These are phyloP conservation scores for Pantala flavescens DNA, from an alignment of 1,140 invertebrate species.

Conservation along the genomic window DNA sequence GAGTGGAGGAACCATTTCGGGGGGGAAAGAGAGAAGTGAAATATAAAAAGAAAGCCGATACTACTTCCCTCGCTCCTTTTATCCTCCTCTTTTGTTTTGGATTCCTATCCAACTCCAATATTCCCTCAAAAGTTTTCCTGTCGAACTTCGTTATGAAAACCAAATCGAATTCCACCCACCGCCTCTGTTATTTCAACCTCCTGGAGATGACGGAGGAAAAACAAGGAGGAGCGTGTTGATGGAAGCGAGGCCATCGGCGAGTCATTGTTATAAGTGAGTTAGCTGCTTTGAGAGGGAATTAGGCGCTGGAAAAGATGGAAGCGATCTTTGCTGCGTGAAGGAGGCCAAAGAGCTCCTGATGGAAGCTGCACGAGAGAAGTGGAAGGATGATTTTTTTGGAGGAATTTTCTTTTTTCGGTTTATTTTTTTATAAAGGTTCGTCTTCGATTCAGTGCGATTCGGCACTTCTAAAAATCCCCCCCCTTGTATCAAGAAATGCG, in stretches of 20 bases:
- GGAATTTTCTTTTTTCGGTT: no score
- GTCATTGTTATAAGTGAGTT: conserved; percentile 7
- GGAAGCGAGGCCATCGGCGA: not conserved
- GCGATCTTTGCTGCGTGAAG: conserved; percentile 3
- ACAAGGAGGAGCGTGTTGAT: not conserved
- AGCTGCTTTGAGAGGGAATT: not conserved
- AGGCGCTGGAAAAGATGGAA: not conserved
- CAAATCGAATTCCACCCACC: not conserved
- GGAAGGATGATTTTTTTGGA: no score
- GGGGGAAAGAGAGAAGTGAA: conserved; percentile 10
- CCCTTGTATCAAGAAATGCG: no score
- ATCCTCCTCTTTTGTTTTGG: not conserved
- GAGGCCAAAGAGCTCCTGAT: not conserved
- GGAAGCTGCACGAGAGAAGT: not conserved
- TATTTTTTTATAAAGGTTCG: no score
- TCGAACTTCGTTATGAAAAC: conserved; percentile 9
- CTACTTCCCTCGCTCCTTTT: not conserved
- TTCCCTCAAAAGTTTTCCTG: conserved; percentile 6
- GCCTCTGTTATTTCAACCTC: conserved; percentile 4
- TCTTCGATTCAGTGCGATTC: no score
- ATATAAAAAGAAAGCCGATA: not conserved
- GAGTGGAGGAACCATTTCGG: not conserved
- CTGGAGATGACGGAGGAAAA: not conserved
- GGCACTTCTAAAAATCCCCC: no score
- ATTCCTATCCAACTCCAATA: conserved; percentile 6